Evolutionary conservation across 2,888 invertebrate species (phyloP).

Genomic region (Lochmaea capreae): DNA sequence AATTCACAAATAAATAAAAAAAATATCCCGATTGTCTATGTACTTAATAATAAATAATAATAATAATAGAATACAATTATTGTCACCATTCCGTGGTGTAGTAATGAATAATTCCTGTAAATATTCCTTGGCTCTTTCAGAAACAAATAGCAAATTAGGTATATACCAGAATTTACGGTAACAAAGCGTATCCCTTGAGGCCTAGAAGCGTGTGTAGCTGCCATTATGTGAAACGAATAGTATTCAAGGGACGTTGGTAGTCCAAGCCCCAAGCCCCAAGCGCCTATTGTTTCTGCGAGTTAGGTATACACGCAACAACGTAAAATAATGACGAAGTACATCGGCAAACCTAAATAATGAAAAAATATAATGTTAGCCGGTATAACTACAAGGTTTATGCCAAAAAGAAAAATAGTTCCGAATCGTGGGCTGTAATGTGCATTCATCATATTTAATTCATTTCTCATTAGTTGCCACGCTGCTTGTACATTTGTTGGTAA

Average conservation of each 20-base stretch:
- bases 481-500: no score
- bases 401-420: no score
- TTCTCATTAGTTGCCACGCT: no score
- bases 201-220: not conserved
- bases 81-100: not conserved
- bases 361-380: not conserved
- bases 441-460: no score
- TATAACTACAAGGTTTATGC: not conserved
- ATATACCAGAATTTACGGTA: constrained; percentile 5
- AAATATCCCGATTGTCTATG: no score
- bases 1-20: no score
- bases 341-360: not conserved
- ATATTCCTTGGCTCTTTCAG: not conserved
- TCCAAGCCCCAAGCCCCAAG: constrained; percentile 2
- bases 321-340: not conserved
- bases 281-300: constrained; percentile 1
- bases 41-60: no score
- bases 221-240: constrained; percentile 7
- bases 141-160: constrained; percentile 6
- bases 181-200: constrained; percentile 1
- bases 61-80: no score
- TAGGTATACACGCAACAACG: constrained; percentile 2
- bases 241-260: not conserved
- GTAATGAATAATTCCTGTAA: not conserved
- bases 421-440: no score